Evolutionary conservation across 2,797 vertebrate species (phyloP), one percentile per base, ranked within the genome.

Genomic region (Parauchenoglanis punctatus): DNA sequence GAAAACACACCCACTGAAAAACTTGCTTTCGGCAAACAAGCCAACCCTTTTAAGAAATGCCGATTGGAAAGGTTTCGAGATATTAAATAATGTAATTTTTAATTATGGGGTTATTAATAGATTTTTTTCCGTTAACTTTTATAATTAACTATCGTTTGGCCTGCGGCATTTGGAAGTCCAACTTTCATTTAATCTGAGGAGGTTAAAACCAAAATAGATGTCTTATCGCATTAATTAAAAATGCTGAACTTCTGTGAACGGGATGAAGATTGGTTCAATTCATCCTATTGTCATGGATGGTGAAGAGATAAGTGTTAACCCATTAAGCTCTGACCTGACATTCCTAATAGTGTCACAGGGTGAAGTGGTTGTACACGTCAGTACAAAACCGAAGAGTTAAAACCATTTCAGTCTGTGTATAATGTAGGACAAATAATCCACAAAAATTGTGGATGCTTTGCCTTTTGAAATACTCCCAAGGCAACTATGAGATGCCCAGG

Each of bases 81-180:
- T 95, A 95, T 95, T 95, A 96, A 95, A 92, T 95, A 95, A 95
- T 91, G 95, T 92, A 94, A 94, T 93, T 96, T 96, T 96, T 96
- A 96, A 96, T 96, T 96, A 96, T 94, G 93, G 94, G 92, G 93
- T 95, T 96, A 95, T 95, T 96, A 96, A 96, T 95, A 95, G 95
- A 96, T 95, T 96, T 96, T 86, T 84, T 58, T 35, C 8, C 93
- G 93, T 93, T 88, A 96, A 95, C 94, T 95, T 95, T 95, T 86
- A 88, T 95, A 95, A 96, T 96, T 96, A 96, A 94, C 93, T 93
- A 87, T 94, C 92, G 91, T 89, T 92, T 93, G 93, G 94, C 95
- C 95, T 91, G 91, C 92, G 94, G 96, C 94, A 87, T 93, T 94
- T 94, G 93, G 92, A 94, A 65, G 95, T 94, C 94, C 92, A 94